Percentiles rank a stretch among this genome's conserved stretches.
phyloP scores from a whole-genome alignment of 2,113 vertebrate species.

The Cebidichthys violaceus region DNA sequence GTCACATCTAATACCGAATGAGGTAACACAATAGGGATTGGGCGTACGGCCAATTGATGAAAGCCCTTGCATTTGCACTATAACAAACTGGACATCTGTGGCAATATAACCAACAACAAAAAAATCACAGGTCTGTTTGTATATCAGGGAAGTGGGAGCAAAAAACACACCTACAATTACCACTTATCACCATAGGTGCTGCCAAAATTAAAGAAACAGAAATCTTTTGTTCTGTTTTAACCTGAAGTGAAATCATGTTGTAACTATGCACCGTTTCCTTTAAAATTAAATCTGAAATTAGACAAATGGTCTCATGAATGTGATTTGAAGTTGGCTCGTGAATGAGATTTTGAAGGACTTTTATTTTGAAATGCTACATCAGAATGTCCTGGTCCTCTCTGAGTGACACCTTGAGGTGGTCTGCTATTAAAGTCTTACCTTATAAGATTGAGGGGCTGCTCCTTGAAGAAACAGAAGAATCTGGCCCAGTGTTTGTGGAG shows the following conservation, averaged over 20 bases:
- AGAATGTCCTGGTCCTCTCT: no score
- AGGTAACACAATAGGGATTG: background rate
- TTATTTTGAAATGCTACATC: no score
- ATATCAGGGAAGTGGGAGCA: background rate
- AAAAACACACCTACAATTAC: background rate
- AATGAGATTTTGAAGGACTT: no score
- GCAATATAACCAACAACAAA: background rate
- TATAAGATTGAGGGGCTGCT: slow-evolving; percentile 94
- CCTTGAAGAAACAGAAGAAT: slow-evolving; percentile 93
- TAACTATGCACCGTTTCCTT: no score
- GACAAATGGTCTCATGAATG: no score
- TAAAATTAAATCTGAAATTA: no score
- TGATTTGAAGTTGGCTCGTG: no score
- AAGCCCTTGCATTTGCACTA: background rate
- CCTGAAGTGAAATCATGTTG: no score
- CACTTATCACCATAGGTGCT: background rate
- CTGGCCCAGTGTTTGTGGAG: slow-evolving; percentile 92
- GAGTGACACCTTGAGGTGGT: no score
- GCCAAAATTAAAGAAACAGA: background rate
- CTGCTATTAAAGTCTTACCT: slow-evolving; percentile 84
- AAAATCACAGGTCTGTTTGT: background rate
- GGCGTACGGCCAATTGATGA: background rate
- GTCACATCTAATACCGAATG: background rate
- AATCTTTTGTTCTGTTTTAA: no score
- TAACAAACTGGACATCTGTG: background rate